Base-by-base conservation (phyloP, 2,888 invertebrate species). In the Phytoseiulus persimilis region DNA sequence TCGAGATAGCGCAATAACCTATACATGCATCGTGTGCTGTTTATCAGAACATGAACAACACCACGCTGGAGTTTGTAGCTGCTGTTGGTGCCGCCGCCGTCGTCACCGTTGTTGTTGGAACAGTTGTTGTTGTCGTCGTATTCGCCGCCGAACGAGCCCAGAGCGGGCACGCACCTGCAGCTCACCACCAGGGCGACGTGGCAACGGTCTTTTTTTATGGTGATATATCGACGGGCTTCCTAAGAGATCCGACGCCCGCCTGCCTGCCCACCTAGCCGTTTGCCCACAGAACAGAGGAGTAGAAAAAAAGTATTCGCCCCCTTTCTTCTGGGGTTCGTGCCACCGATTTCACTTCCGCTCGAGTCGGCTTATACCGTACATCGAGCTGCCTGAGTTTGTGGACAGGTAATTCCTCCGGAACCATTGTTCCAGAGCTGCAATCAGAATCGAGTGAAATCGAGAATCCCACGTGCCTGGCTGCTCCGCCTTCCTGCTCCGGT, bases 221-320 rank as follows among this genome's bases (percentile, higher is more conserved):
- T 87, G 87, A 87, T 87, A 87, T 33, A 87, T 87, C 45, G 87
- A 87, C 87, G 33, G 32, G 14, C 39, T 45, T 45, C 32, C 39
- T 32, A 33, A 45, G 39, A 32, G 33, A 84, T 45, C 32, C 33
- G 87, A 31, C 31, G 87, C 33, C 33, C 33, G 33, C 32, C 87
- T 28, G 32, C 87, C 87, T 0, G n/a, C 87, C n/a, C 1, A 5
- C 33, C 84, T 6, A 32, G 6, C 32, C 83, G 18, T 33, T 31
- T 33, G 5, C 87, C 84, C 84, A 23, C 84, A 18, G 84, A 23
- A 5, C 87, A 0, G 65, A 2, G 65, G 65, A 65, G 65, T 14
- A 23, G 18, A 65, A 65, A n/a, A n/a, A n/a, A 28, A 18, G 65
- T 65, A 65, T 65, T 65, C 65, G 5, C 65, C 23, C 23, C 5